A percentile compares a stretch with the other conserved stretches of the same genome.
Evolutionary conservation across 1,140 invertebrate species (phyloP).

Genomic region (Oncopodura yosiiana): DNA sequence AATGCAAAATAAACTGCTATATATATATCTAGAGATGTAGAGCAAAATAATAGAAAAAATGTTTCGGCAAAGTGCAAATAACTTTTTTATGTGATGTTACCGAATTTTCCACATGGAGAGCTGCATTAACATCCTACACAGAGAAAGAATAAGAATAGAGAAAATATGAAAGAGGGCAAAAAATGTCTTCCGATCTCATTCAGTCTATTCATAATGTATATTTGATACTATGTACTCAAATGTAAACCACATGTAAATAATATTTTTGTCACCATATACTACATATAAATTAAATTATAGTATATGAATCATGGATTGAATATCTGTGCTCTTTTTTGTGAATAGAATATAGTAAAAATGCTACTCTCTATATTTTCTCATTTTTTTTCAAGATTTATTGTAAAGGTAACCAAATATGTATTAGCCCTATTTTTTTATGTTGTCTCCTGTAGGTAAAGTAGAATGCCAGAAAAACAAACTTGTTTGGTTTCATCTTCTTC

Average conservation of each 20-base stretch:
- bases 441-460: too few species aligned
- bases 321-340: neutral
- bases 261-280: too few species aligned
- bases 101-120: constrained; percentile 78
- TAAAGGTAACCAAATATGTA: too few species aligned
- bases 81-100: constrained; percentile 58
- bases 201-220: too few species aligned
- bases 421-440: too few species aligned
- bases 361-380: too few species aligned
- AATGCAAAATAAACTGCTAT: neutral
- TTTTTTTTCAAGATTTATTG: too few species aligned
- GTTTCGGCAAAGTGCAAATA: constrained; percentile 10
- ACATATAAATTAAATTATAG: neutral
- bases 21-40: too few species aligned
- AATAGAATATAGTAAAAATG: too few species aligned
- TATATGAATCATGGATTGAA: neutral
- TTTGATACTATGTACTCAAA: constrained; percentile 1
- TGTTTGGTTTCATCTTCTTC: too few species aligned
- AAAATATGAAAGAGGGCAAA: neutral
- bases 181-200: neutral
- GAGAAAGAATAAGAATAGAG: neutral
- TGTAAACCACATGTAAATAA: neutral
- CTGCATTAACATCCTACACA: constrained; percentile 66
- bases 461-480: too few species aligned
- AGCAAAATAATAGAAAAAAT: too few species aligned